phyloP scores from a whole-genome alignment of 1,140 invertebrate genomes.

The Drosophila parvula region DNA sequence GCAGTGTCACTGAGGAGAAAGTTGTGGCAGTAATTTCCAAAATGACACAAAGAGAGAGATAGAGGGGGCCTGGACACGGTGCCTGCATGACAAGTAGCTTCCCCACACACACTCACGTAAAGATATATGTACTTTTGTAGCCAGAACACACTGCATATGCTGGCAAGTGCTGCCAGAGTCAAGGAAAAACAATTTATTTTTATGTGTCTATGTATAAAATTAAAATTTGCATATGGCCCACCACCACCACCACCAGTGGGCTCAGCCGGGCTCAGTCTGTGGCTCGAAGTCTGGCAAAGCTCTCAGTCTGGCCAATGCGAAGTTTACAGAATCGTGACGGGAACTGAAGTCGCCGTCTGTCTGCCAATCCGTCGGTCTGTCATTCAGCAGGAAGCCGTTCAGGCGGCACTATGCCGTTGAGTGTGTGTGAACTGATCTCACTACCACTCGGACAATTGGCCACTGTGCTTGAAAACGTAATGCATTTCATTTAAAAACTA shows the following conservation, averaged over 20 bases:
- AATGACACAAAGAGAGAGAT: slow-evolving; percentile 35
- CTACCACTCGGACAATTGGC: slow-evolving; percentile 6
- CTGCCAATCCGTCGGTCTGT: slow-evolving; percentile 16
- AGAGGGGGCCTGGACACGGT: slow-evolving; percentile 38
- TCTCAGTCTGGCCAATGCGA: slow-evolving; percentile 34
- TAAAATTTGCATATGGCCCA: slow-evolving; percentile 74
- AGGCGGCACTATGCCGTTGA: slow-evolving; percentile 24
- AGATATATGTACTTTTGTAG: slow-evolving; percentile 7
- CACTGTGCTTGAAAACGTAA: neutral
- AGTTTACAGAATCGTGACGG: slow-evolving; percentile 43
- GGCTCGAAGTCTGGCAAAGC: slow-evolving; percentile 22
- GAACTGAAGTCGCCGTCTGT: slow-evolving; percentile 42
- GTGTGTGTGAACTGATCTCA: slow-evolving; percentile 59
- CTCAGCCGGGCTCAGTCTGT: slow-evolving; percentile 21
- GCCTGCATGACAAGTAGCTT: slow-evolving; percentile 60
- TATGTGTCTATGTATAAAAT: slow-evolving; percentile 77
- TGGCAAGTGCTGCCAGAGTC: slow-evolving; percentile 68
- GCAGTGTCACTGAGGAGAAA: slow-evolving; percentile 36
- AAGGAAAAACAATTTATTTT: slow-evolving; percentile 79
- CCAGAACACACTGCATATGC: slow-evolving; percentile 53
- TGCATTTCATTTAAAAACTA: neutral
- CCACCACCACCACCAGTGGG: slow-evolving; percentile 46
- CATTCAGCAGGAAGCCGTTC: slow-evolving; percentile 28
- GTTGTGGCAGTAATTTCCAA: slow-evolving; percentile 44
- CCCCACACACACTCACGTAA: neutral